phyloP scores from a whole-genome alignment of 2,113 vertebrate species.

The Aegithalos caudatus region DNA sequence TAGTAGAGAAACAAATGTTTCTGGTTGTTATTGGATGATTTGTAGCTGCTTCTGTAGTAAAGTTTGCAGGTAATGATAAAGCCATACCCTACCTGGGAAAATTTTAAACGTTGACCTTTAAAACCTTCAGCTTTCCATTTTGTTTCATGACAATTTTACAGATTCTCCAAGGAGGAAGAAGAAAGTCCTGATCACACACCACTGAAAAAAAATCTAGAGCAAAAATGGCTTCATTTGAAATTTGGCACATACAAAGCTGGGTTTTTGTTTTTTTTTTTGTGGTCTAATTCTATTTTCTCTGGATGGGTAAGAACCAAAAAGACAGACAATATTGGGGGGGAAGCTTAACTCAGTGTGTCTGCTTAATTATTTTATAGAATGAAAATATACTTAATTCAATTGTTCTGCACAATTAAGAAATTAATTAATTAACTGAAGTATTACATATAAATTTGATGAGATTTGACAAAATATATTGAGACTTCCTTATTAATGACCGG shows the following conservation, averaged over 20 bases:
- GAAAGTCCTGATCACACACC: not conserved
- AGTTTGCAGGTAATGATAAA: not conserved
- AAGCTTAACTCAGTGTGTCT: not conserved
- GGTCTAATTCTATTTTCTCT: not conserved
- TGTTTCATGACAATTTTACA: not conserved
- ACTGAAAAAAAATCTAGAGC: not conserved
- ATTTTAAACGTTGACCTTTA: not conserved
- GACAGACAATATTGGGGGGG: not conserved
- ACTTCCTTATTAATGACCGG: not conserved
- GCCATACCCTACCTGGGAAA: not conserved
- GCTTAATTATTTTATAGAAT: not conserved
- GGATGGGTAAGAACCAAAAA: not conserved
- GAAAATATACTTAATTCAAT: slow-evolving; percentile 7
- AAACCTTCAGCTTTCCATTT: not conserved
- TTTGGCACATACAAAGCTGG: not conserved
- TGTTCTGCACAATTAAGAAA: slow-evolving; percentile 1
- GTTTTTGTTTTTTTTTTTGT: not conserved
- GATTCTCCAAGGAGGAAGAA: not conserved
- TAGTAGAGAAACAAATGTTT: not conserved
- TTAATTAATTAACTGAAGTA: not conserved
- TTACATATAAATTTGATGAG: not conserved
- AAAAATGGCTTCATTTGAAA: not conserved
- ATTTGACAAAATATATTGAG: slow-evolving; percentile 1
- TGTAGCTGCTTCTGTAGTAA: not conserved
- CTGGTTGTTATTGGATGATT: not conserved